phyloP scores from a whole-genome alignment of 2,888 invertebrate species.

The Drosophila anomelani region DNA sequence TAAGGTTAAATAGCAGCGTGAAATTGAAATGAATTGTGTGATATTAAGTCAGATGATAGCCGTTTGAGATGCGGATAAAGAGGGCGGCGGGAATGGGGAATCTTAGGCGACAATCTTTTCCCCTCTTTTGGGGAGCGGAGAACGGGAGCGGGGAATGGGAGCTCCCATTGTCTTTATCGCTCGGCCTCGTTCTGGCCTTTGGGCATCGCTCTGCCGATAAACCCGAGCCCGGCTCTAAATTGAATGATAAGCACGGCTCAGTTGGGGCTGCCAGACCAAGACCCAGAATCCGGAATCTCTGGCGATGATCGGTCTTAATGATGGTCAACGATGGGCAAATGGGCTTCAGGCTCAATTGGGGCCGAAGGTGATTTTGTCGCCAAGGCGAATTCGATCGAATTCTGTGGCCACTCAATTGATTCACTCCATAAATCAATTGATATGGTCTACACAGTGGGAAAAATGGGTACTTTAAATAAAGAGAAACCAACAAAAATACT shows the following conservation, averaged over 20 bases:
- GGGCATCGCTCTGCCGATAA: constrained; percentile 19
- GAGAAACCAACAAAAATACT: background rate
- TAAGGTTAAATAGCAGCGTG: constrained; percentile 72
- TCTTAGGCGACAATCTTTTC: background rate
- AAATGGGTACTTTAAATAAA: background rate
- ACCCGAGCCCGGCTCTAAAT: constrained; percentile 35
- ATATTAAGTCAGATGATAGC: constrained; percentile 19
- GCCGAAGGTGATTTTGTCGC: constrained; percentile 71
- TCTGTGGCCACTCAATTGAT: constrained; percentile 62
- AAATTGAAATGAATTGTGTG: constrained; percentile 75
- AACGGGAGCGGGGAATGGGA: background rate
- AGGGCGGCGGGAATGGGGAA: background rate
- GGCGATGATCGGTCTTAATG: constrained; percentile 23
- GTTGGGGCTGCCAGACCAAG: background rate
- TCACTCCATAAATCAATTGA: constrained; percentile 70
- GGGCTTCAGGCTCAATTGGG: constrained; percentile 58
- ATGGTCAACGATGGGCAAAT: constrained; percentile 14
- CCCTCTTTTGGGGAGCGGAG: background rate
- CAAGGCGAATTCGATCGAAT: constrained; percentile 67
- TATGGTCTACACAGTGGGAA: constrained; percentile 12
- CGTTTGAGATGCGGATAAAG: constrained; percentile 1
- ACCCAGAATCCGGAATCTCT: constrained; percentile 13
- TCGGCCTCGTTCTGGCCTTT: constrained; percentile 8
- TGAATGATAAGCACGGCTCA: constrained; percentile 38
- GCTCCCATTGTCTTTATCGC: constrained; percentile 33